phyloP scores from a whole-genome alignment of 2,113 vertebrate species.

The Cynoglossus semilaevis region DNA sequence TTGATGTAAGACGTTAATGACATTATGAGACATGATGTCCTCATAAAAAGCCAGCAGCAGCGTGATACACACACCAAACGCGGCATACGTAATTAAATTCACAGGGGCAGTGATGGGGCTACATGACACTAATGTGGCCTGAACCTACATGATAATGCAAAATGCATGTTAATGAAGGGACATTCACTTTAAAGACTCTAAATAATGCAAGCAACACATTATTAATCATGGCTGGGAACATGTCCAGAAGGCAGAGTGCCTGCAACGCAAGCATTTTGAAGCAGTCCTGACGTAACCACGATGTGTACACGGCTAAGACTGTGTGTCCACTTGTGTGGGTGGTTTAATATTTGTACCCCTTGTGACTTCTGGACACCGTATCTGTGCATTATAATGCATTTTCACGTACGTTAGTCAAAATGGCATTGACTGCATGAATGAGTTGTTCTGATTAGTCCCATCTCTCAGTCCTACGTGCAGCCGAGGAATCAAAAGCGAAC shows the following conservation, averaged over 20 bases:
- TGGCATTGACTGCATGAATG: constrained; percentile 20
- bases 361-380: constrained; percentile 6
- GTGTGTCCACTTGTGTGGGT: constrained; percentile 32
- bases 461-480: constrained; percentile 19
- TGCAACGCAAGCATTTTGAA: constrained; percentile 43
- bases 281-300: constrained; percentile 16
- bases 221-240: constrained; percentile 45
- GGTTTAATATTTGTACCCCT: constrained; percentile 45
- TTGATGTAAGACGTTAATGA: constrained; percentile 44
- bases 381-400: constrained; percentile 35
- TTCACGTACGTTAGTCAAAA: constrained; percentile 26
- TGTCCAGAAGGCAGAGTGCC: constrained; percentile 35
- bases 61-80: constrained; percentile 17
- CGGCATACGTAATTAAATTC: constrained; percentile 50
- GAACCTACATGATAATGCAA: constrained; percentile 47
- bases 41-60: constrained; percentile 19
- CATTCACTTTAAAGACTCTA: constrained; percentile 50
- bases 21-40: constrained; percentile 13
- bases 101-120: constrained; percentile 16
- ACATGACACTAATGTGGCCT: constrained; percentile 45
- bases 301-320: constrained; percentile 9
- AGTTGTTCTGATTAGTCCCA: constrained; percentile 33
- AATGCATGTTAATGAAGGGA: constrained; percentile 55
- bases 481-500: constrained; percentile 5
- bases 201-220: constrained; percentile 55